Evolutionary conservation across 2,797 vertebrate genomes (phyloP).

Genomic region (Coranthus polyacanthus): DNA sequence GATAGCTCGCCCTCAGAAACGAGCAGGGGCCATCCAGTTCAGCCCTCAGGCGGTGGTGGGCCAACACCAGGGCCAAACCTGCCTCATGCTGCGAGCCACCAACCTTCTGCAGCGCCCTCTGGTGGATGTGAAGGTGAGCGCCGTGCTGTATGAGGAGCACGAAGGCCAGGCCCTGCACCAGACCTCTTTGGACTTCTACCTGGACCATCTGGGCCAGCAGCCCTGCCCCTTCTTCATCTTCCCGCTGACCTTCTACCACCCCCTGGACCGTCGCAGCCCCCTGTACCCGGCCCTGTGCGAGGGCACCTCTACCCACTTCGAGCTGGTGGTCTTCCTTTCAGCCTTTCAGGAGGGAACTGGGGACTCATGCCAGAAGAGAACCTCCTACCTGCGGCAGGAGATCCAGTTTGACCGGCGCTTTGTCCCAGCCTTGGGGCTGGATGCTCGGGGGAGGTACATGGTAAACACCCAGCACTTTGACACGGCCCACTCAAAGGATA

Average conservation of each 20-base stretch:
- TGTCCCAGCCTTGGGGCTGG: constrained; percentile 84
- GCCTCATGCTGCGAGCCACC: constrained; percentile 92
- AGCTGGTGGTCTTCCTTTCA: constrained; percentile 94
- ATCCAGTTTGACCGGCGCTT: constrained; percentile 92
- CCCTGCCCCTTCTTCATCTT: constrained; percentile 95
- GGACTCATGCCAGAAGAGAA: constrained; percentile 94
- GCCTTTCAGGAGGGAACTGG: constrained; percentile 95
- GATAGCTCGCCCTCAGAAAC: constrained; percentile 95
- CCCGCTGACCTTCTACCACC: constrained; percentile 93
- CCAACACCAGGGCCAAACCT: constrained; percentile 87
- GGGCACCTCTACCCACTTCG: constrained; percentile 87
- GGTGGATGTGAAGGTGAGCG: constrained; percentile 90
- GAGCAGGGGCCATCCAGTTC: constrained; percentile 93
- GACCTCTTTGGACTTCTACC: constrained; percentile 91
- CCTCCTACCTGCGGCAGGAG: constrained; percentile 94
- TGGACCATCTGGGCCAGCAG: constrained; percentile 86
- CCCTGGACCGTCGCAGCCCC: constrained; percentile 89
- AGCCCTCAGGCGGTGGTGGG: constrained; percentile 91
- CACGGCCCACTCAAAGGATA: constrained; percentile 81
- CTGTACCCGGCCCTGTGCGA: constrained; percentile 88
- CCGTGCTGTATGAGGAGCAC: constrained; percentile 92
- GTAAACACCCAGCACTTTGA: constrained; percentile 93
- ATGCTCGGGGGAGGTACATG: constrained; percentile 88
- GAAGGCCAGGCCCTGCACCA: constrained; percentile 92
- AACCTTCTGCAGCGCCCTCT: constrained; percentile 92